A percentile compares a stretch with the other conserved stretches of the same genome.
phyloP scores from a whole-genome alignment of 2,113 vertebrate species.

The Neodontobutis hainanensis region DNA sequence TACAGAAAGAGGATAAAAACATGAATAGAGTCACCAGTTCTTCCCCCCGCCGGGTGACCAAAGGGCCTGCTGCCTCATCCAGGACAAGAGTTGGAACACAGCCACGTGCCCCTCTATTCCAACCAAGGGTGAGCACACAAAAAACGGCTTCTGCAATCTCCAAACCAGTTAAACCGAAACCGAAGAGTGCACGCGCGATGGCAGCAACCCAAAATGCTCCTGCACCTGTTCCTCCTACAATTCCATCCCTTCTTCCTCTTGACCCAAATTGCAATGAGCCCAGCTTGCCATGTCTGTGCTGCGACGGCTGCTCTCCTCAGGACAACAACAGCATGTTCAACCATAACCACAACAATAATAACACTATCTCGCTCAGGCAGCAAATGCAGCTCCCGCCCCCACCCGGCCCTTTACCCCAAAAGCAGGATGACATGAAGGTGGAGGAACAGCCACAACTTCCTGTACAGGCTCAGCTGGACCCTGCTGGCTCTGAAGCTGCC shows the following conservation, averaged over 20 bases:
- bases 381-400: slow-evolving; percentile 72
- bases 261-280: slow-evolving; percentile 95
- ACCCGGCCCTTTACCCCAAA: slow-evolving; percentile 48
- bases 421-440: slow-evolving; percentile 52
- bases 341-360: slow-evolving; percentile 84
- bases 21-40: slow-evolving; percentile 75
- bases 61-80: slow-evolving; percentile 62
- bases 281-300: slow-evolving; percentile 87
- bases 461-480: slow-evolving; percentile 37
- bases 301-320: slow-evolving; percentile 79
- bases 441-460: slow-evolving; percentile 42
- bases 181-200: slow-evolving; percentile 52
- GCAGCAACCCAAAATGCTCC: slow-evolving; percentile 35
- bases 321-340: slow-evolving; percentile 81
- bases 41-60: slow-evolving; percentile 62
- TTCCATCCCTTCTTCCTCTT: slow-evolving; percentile 68
- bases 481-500: slow-evolving; percentile 36
- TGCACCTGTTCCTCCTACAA: slow-evolving; percentile 42
- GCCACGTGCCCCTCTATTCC: slow-evolving; percentile 59
- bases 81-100: slow-evolving; percentile 63
- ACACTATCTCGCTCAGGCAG: slow-evolving; percentile 76
- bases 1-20: slow-evolving; percentile 79
- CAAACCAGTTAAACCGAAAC: slow-evolving; percentile 65
- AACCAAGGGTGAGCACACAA: slow-evolving; percentile 60
- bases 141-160: slow-evolving; percentile 56